Conservation (phyloP, 1,140 invertebrate species). For the Plutomurus gul region DNA sequence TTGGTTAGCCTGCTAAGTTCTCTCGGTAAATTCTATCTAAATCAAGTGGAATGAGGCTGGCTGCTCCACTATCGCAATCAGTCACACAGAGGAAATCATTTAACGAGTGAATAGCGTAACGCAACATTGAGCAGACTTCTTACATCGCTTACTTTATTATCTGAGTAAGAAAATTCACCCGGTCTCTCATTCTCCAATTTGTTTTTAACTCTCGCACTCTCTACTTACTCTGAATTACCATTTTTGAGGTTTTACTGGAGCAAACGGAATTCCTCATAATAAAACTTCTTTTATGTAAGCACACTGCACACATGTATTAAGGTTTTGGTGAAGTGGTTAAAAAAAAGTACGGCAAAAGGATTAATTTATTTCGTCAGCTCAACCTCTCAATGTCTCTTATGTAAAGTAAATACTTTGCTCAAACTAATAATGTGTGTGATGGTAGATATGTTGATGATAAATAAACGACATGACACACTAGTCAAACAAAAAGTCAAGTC, state of each 20-base stretch:
- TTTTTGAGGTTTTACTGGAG: constrained; percentile 9
- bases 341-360: background rate
- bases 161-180: constrained; percentile 17
- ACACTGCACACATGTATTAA: too few species aligned
- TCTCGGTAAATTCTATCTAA: constrained; percentile 13
- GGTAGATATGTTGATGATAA: constrained; percentile 13
- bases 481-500: background rate
- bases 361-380: constrained; percentile 8
- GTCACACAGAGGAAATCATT: constrained; percentile 1
- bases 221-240: background rate
- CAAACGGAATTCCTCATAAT: background rate
- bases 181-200: constrained; percentile 13
- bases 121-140: background rate
- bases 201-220: background rate
- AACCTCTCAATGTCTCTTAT: background rate
- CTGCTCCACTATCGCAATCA: background rate
- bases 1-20: background rate
- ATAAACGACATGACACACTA: constrained; percentile 24
- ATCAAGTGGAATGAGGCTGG: background rate
- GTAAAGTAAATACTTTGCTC: too few species aligned
- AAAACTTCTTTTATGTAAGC: background rate
- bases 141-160: background rate
- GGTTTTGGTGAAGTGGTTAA: background rate
- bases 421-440: too few species aligned
- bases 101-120: constrained; percentile 3